Evolutionary conservation across 1,140 invertebrate genomes (phyloP).

Genomic region (Zaprionus ornatus): DNA sequence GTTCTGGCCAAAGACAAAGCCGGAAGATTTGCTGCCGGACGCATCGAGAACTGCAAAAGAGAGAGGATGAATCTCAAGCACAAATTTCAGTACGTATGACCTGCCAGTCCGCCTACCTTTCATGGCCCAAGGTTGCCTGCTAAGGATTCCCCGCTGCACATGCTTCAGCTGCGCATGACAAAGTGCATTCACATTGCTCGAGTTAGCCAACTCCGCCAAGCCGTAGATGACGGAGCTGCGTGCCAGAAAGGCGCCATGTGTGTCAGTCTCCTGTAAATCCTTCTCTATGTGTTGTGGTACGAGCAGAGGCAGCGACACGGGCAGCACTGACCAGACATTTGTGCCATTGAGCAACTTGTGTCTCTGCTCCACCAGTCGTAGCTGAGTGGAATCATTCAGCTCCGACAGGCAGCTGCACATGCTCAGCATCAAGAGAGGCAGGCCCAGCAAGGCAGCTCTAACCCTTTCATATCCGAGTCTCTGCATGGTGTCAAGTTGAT

Average conservation of each 20-base stretch:
- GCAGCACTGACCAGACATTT: slow-evolving; percentile 17
- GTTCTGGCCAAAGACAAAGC: slow-evolving; percentile 82
- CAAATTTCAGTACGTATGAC: not conserved
- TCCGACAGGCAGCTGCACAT: slow-evolving; percentile 8
- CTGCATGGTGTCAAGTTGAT: slow-evolving; percentile 18
- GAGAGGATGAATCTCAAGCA: not conserved
- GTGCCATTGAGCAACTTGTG: slow-evolving; percentile 41
- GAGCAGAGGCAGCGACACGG: not conserved
- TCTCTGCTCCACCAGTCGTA: slow-evolving; percentile 2
- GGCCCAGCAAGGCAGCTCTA: not conserved
- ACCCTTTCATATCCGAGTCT: slow-evolving; percentile 18
- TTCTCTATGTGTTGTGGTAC: not conserved
- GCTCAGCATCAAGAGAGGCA: not conserved
- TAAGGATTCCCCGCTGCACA: slow-evolving; percentile 67
- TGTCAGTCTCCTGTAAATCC: not conserved
- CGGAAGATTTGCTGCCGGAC: slow-evolving; percentile 71
- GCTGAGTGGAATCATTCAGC: slow-evolving; percentile 39
- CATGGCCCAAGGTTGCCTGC: slow-evolving; percentile 80
- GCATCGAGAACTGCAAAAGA: slow-evolving; percentile 72
- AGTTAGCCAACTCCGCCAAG: slow-evolving; percentile 62
- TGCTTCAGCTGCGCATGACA: slow-evolving; percentile 69
- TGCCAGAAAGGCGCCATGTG: slow-evolving; percentile 34
- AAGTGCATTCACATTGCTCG: slow-evolving; percentile 59
- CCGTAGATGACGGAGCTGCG: slow-evolving; percentile 73
- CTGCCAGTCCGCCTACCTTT: slow-evolving; percentile 66